phyloP scores from a whole-genome alignment of 2,797 vertebrate genomes.

The Pangasius macronema region DNA sequence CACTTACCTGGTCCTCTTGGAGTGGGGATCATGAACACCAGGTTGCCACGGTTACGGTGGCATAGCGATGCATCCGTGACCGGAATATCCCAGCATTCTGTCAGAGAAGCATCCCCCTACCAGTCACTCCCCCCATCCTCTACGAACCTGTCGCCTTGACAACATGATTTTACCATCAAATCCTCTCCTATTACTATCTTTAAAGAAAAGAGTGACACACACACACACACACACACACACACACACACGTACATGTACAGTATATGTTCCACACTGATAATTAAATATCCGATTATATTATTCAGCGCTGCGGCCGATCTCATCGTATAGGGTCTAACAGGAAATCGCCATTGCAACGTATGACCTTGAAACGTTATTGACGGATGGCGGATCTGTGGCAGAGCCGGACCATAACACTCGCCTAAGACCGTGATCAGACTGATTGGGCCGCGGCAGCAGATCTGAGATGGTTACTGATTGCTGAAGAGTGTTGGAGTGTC shows the following conservation, averaged over 20 bases:
- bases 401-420: neutral
- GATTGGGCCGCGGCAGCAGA: neutral
- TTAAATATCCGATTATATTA: neutral
- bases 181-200: slow-evolving; percentile 73
- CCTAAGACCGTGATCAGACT: neutral
- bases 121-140: slow-evolving; percentile 17
- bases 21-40: slow-evolving; percentile 41
- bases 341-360: neutral
- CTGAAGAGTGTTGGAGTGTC: slow-evolving; percentile 21
- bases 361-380: slow-evolving; percentile 44
- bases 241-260: neutral
- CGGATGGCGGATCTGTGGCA: neutral
- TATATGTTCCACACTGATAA: too few species aligned
- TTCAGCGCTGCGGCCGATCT: neutral
- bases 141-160: slow-evolving; percentile 81
- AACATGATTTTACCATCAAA: slow-evolving; percentile 82
- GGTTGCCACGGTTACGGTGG: slow-evolving; percentile 58
- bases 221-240: neutral
- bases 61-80: slow-evolving; percentile 60
- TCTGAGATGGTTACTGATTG: slow-evolving; percentile 19
- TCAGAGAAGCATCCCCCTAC: slow-evolving; percentile 52
- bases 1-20: slow-evolving; percentile 46
- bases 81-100: slow-evolving; percentile 57
- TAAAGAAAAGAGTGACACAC: neutral
- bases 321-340: neutral